Evolutionary conservation across 2,797 vertebrate species (phyloP), one percentile per base, ranked within the genome.

Genomic region (Hozukius guyotensis): DNA sequence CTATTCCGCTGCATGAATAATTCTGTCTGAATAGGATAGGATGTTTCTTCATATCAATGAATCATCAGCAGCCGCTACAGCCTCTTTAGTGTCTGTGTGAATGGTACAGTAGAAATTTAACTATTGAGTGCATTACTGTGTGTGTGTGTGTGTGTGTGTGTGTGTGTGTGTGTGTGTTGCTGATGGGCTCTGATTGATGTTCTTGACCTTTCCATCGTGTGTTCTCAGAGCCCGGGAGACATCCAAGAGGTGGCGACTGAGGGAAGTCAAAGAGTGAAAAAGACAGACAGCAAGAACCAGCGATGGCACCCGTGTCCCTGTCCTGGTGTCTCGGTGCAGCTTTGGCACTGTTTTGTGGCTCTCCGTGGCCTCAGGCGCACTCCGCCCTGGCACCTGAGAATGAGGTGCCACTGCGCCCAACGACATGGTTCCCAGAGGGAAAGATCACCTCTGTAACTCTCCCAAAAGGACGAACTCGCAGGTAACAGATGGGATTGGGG

Each of bases 391-490:
- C 90, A 18, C 94, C 95, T n/a, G 95, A 95, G 88, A 96, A 96
- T 6, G 96, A 96, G 89, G 95, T 96, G 14, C 95, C 94, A 0
- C 95, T 97, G 65, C 96, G 96, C 31, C 95, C 96, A 36, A 96
- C 95, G 3, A 82, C 95, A 27, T 94, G 97, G 93, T 92, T 98
- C 69, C 91, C 92, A 60, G 96, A 97, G 59, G 96, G 96, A 34
- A 97, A 95, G 84, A 90, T 96, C 91, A 97, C 93, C 5, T 92
- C 96, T 34, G 1, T 97, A 57, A 94, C 96, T 36, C 93, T 98
- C 55, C 91, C 96, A 53, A 97, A 96, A 89, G 97, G 97, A 77
- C 94, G 95, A 29, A 94, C 96, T 31, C 96, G 96, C 87, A 97
- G 97, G 97, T 98, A 20, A 68, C 42, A 67, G 18, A 85, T 4